phyloP scores from a whole-genome alignment of 2,113 vertebrate species.

The Nothoprocta perdicaria region DNA sequence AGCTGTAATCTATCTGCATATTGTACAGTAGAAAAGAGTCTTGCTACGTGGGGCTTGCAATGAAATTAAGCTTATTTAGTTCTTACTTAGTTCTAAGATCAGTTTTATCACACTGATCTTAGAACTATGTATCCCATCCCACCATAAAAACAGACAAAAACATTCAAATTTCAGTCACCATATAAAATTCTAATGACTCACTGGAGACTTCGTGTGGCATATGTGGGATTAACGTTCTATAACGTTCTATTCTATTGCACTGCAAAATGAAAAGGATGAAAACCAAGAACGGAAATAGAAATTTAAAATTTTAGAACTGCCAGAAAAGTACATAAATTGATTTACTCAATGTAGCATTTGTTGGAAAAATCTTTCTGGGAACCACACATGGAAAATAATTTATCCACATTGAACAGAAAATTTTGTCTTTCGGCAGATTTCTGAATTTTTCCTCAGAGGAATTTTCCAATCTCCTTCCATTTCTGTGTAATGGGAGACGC shows the following conservation, averaged over 20 bases:
- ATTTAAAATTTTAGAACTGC: background rate
- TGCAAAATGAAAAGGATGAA: conserved; percentile 6
- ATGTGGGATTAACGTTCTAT: too few relatives aligned
- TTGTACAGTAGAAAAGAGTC: background rate
- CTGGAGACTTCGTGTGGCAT: background rate
- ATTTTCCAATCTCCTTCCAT: background rate
- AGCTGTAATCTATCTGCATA: conserved; percentile 1
- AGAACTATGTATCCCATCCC: background rate
- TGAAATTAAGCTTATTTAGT: background rate
- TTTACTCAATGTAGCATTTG: background rate
- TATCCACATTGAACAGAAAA: background rate
- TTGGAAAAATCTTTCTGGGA: background rate
- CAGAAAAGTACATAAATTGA: background rate
- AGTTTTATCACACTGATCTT: background rate
- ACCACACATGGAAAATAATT: background rate
- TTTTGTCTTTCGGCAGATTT: background rate
- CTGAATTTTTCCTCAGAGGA: background rate
- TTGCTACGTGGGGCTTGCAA: background rate
- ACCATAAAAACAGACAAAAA: background rate
- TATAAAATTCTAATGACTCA: background rate
- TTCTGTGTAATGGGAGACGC: background rate
- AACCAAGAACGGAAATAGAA: background rate
- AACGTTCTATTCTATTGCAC: background rate
- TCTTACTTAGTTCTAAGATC: background rate
- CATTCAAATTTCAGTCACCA: background rate